A percentile compares a stretch with the other conserved stretches of the same genome.
Evolutionary conservation across 2,113 vertebrate species (phyloP).

Genomic region (Echinops telfairi): DNA sequence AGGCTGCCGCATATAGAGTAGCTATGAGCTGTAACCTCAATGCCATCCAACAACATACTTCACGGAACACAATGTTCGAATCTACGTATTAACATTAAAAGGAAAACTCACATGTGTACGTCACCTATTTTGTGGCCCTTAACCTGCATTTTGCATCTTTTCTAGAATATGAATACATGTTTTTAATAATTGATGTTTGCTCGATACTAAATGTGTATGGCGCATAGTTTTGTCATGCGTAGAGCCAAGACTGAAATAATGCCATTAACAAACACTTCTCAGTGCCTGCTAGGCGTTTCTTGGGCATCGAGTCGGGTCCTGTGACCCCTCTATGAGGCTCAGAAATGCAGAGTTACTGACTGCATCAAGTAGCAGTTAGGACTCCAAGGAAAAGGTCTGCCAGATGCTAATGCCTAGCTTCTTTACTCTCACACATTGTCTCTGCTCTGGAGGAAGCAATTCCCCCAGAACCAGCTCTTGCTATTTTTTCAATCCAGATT

Average conservation of each 20-base stretch:
- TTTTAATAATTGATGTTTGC: constrained; percentile 22
- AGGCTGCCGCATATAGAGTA: no score
- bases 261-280: background rate
- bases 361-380: background rate
- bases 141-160: background rate
- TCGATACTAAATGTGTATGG: constrained; percentile 19
- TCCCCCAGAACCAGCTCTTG: constrained; percentile 14
- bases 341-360: background rate
- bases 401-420: background rate
- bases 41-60: no score
- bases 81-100: background rate
- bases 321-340: background rate
- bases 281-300: background rate
- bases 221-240: background rate
- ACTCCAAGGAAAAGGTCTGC: background rate
- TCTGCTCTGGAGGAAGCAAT: background rate
- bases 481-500: constrained; percentile 33
- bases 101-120: background rate
- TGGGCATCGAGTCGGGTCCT: background rate
- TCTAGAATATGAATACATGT: background rate
- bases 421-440: background rate
- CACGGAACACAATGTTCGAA: no score
- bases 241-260: background rate
- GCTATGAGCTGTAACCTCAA: no score
- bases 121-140: background rate